Evolutionary conservation across 1,140 invertebrate genomes (phyloP).

Genomic region (Lanistes nyassanus): DNA sequence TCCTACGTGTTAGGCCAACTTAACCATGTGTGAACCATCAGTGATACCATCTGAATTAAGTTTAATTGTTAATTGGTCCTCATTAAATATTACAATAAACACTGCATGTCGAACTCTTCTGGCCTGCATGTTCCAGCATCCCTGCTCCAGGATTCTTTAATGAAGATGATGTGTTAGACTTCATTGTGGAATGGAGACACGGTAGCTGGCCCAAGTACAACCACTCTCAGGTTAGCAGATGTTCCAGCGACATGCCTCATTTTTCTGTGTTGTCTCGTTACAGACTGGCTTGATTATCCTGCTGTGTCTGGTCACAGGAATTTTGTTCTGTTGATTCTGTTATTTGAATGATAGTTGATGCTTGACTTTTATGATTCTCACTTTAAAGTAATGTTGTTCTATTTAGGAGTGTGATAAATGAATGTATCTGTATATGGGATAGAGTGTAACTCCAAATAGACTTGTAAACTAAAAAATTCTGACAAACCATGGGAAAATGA

Average conservation of each 20-base stretch:
- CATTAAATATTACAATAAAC: no score
- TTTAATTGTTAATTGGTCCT: no score
- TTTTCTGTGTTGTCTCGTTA: no score
- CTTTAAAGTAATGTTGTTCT: neutral
- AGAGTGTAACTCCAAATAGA: no score
- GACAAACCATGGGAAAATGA: no score
- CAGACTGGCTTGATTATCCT: neutral
- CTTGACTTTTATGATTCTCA: no score
- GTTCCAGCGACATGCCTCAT: neutral
- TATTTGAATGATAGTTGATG: neutral
- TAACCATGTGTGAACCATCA: no score
- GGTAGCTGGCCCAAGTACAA: constrained; percentile 55
- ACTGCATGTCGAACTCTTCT: no score
- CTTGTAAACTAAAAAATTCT: no score
- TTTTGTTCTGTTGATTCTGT: neutral
- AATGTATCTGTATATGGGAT: no score
- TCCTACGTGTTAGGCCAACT: neutral
- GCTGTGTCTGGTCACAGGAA: neutral
- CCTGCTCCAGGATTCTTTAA: constrained; percentile 63
- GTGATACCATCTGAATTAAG: no score
- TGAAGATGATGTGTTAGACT: constrained; percentile 59
- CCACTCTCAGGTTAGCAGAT: constrained; percentile 42
- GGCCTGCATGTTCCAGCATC: constrained; percentile 41
- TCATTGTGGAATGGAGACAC: constrained; percentile 56
- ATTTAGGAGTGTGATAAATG: no score